Evolutionary conservation across 2,888 invertebrate genomes (phyloP).

Genomic region (Camptogramma bilineatum): DNA sequence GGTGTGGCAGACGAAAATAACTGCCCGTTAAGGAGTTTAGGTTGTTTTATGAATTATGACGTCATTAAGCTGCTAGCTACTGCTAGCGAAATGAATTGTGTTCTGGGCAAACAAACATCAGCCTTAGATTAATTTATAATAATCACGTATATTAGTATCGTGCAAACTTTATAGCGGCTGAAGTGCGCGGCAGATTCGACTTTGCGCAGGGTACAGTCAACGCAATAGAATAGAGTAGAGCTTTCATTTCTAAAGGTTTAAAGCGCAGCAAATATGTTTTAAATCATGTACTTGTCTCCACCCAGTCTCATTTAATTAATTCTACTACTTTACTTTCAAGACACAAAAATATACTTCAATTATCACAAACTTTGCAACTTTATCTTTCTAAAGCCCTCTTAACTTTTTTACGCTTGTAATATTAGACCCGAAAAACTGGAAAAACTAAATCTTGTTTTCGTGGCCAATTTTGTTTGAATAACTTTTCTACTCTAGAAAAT

Average conservation of each 20-base stretch:
- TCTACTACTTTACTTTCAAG: too few relatives aligned
- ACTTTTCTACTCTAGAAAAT: slow-evolving; percentile 13
- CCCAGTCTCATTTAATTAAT: too few relatives aligned
- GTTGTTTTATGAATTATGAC: slow-evolving; percentile 58
- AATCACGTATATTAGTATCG: too few relatives aligned
- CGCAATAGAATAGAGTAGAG: too few relatives aligned
- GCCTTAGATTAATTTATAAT: background rate
- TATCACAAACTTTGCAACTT: too few relatives aligned
- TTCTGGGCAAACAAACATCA: background rate
- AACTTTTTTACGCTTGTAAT: slow-evolving; percentile 6
- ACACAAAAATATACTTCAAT: too few relatives aligned
- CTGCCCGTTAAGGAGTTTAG: slow-evolving; percentile 52
- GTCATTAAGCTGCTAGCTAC: slow-evolving; percentile 50
- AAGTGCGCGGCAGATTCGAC: too few relatives aligned
- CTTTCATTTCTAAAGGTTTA: too few relatives aligned
- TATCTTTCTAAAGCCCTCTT: background rate
- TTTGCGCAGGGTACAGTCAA: too few relatives aligned
- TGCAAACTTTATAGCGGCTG: too few relatives aligned
- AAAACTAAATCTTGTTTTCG: slow-evolving; percentile 26
- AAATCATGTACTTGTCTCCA: too few relatives aligned
- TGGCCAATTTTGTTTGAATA: slow-evolving; percentile 27
- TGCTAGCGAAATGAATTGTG: slow-evolving; percentile 30
- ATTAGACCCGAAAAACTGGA: slow-evolving; percentile 15
- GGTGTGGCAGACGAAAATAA: slow-evolving; percentile 59
- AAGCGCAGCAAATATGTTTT: too few relatives aligned